Conservation (phyloP, 2,113 vertebrate genomes). For the Bos javanicus region DNA sequence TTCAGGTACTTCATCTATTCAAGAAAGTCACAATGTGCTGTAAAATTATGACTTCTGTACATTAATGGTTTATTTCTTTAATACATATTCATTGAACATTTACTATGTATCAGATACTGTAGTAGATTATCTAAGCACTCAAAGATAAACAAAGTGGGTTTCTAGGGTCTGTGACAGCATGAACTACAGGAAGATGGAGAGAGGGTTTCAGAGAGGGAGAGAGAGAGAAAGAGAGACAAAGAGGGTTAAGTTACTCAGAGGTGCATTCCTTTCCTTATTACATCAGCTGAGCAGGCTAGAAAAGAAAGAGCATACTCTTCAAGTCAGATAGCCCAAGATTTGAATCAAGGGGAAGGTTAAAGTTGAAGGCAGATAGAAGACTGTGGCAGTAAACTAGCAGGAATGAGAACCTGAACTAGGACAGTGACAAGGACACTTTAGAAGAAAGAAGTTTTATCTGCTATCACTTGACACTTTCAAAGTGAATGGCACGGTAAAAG, state of each 20-base stretch:
- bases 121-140: neutral
- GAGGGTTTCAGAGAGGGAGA: neutral
- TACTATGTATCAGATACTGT: neutral
- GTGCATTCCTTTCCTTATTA: neutral
- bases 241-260: neutral
- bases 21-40: neutral
- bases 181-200: neutral
- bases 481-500: slow-evolving; percentile 12
- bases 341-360: neutral
- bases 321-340: neutral
- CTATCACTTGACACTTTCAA: slow-evolving; percentile 26
- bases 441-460: slow-evolving; percentile 21
- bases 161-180: neutral
- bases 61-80: neutral
- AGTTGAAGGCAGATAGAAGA: neutral
- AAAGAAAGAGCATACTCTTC: neutral
- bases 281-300: neutral
- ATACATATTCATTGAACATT: neutral
- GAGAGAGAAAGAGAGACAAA: neutral
- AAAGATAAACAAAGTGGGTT: neutral
- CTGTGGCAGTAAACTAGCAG: neutral
- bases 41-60: neutral
- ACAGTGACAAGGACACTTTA: neutral
- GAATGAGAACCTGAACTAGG: neutral
- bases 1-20: neutral